Conservation (phyloP, 1,140 invertebrate genomes). For the Planococcus citri region DNA sequence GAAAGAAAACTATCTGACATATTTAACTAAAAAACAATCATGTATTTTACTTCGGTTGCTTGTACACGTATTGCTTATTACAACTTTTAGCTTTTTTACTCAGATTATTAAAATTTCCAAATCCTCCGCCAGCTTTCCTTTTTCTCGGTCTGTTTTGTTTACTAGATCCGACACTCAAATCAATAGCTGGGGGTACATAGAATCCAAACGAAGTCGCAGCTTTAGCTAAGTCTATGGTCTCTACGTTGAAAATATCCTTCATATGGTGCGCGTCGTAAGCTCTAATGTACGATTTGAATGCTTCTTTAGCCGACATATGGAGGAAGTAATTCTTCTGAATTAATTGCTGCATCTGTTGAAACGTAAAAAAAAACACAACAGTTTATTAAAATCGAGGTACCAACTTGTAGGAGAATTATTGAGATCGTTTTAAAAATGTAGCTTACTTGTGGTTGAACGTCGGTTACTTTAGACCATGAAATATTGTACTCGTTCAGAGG, state of each 20-base stretch:
- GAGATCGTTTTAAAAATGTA: neutral
- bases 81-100: slow-evolving; percentile 49
- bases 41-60: neutral
- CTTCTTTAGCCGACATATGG: slow-evolving; percentile 89
- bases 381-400: slow-evolving; percentile 33
- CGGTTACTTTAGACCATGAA: slow-evolving; percentile 90
- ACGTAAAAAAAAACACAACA: slow-evolving; percentile 22
- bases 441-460: slow-evolving; percentile 82
- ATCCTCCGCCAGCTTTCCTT: slow-evolving; percentile 62
- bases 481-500: slow-evolving; percentile 96
- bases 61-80: neutral
- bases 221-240: slow-evolving; percentile 76
- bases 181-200: slow-evolving; percentile 76
- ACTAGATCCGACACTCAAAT: slow-evolving; percentile 54
- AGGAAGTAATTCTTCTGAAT: slow-evolving; percentile 92
- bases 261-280: slow-evolving; percentile 94
- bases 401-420: no score
- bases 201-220: slow-evolving; percentile 93
- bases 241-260: slow-evolving; percentile 90
- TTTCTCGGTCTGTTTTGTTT: slow-evolving; percentile 48
- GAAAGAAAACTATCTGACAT: no score
- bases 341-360: slow-evolving; percentile 87
- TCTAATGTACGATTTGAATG: slow-evolving; percentile 89
- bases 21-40: slow-evolving; percentile 99
- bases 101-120: slow-evolving; percentile 55